Conservation (phyloP, 2,113 vertebrate genomes). For the Hippocampus mohnikei region DNA sequence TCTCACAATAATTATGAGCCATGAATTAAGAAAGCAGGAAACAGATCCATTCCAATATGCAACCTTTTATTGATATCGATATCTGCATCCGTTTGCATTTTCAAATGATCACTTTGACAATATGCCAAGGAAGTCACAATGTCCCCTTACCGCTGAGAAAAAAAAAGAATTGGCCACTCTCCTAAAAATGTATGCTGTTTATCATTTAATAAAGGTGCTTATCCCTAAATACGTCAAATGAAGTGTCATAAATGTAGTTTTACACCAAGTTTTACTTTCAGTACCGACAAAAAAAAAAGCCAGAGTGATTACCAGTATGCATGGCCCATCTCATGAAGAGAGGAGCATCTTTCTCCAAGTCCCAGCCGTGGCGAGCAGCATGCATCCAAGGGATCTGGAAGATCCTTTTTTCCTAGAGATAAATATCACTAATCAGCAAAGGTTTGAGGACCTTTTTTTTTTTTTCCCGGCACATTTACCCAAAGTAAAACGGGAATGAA, state of each 20-base stretch:
- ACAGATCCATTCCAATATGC: too few relatives aligned
- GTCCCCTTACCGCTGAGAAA: too few relatives aligned
- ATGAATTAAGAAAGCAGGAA: too few relatives aligned
- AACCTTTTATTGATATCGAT: too few relatives aligned
- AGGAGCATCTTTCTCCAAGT: conserved; percentile 91
- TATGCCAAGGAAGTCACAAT: too few relatives aligned
- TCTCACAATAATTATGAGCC: too few relatives aligned
- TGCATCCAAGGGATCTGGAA: conserved; percentile 99
- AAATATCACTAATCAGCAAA: neutral
- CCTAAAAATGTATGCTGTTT: too few relatives aligned
- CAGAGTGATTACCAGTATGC: conserved; percentile 83
- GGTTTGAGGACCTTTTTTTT: neutral
- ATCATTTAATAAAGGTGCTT: too few relatives aligned
- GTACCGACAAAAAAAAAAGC: neutral
- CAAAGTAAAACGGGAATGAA: neutral
- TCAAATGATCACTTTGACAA: neutral
- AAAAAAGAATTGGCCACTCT: too few relatives aligned
- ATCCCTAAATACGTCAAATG: neutral
- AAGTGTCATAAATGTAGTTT: neutral
- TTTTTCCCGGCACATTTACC: neutral
- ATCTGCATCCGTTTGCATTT: neutral
- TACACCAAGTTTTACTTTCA: neutral
- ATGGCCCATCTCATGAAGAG: conserved; percentile 95
- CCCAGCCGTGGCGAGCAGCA: conserved; percentile 93
- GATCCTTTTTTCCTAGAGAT: conserved; percentile 82